Base-by-base conservation (phyloP, 1,140 invertebrate genomes). In the Penaeus indicus region DNA sequence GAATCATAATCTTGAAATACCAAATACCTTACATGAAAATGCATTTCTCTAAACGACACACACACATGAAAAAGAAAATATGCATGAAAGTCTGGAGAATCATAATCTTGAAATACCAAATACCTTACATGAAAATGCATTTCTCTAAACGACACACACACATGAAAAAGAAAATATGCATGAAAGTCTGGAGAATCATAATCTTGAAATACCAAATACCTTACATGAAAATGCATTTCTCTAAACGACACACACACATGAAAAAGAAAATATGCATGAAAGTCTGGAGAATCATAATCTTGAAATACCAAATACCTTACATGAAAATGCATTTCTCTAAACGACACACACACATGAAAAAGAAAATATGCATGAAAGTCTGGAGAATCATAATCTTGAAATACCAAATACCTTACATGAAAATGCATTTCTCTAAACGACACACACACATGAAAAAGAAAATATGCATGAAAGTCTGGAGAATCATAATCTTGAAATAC, bases 301-400 rank as follows among this genome's bases (percentile, higher is more conserved):
- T 63, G 21, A 62, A 83, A 62, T 63, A 2, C 22, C 80, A 62
- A 32, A 32, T 16, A 88, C 86, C 64, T 88, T n/a, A n/a, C n/a
- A n/a, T n/a, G 38, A 42, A 42, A 4, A 42, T 42, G 38, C 4
- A 42, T 8, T 8, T 4, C 5, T 42, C 38, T 8, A 7, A 42
- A 42, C 38, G 1, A 42, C 38, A 42, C 38, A 42, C 4, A 2
- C 38, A 42, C 38, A 42, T 42, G 7, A 16, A n/a, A 5, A 27
- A 7, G 18, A 72, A 72, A 27, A 25, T n/a, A 72, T n/a, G 13
- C 18, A 18, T n/a, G 11, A 72, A 25, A 27, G 13, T 22, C 25
- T 19, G 27, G 19, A 75, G 21, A 21, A 16, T 75, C 18, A 75
- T 25, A 75, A 38, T 32, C 22, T 67, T 63, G 21, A 62, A 83